These are phyloP conservation scores for Acanthopagrus latus DNA, from an alignment of 2,797 vertebrate species.

Conservation along the genomic window DNA sequence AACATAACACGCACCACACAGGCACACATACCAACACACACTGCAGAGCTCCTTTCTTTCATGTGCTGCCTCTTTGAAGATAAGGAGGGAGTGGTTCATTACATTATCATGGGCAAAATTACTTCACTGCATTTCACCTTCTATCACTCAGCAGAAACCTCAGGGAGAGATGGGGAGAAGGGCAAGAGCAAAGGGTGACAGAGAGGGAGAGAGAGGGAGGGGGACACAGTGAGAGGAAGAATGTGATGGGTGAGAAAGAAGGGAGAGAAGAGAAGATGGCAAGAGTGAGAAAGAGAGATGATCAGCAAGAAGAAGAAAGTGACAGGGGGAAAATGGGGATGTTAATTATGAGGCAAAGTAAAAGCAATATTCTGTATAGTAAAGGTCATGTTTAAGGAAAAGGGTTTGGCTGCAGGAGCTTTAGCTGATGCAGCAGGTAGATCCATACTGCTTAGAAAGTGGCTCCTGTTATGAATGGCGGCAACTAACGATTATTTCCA, in stretches of 20 bases:
- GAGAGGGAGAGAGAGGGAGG: slow-evolving; percentile 11
- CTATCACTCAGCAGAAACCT: slow-evolving; percentile 44
- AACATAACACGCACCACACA: slow-evolving; percentile 30
- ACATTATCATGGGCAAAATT: slow-evolving; percentile 58
- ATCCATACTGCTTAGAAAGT: background rate
- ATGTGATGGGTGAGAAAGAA: slow-evolving; percentile 5
- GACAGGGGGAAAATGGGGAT: background rate
- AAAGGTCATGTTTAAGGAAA: slow-evolving; percentile 22
- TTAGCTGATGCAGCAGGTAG: slow-evolving; percentile 14
- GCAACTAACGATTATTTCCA: too few relatives aligned
- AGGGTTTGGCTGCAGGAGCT: background rate
- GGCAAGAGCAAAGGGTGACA: slow-evolving; percentile 11
- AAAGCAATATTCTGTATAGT: background rate
- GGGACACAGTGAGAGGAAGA: slow-evolving; percentile 14
- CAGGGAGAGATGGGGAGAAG: slow-evolving; percentile 1
- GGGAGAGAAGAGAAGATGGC: background rate
- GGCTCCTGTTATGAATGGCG: background rate
- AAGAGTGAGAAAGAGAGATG: background rate
- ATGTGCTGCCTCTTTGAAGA: slow-evolving; percentile 72
- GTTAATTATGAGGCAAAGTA: background rate
- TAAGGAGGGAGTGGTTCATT: slow-evolving; percentile 72
- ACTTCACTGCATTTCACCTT: slow-evolving; percentile 70
- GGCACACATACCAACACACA: slow-evolving; percentile 30
- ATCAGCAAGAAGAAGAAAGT: background rate
- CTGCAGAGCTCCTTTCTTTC: slow-evolving; percentile 52